Evolutionary conservation across 2,888 invertebrate genomes (phyloP), one percentile per base, ranked within the genome.

Genomic region (Crematogaster levior): DNA sequence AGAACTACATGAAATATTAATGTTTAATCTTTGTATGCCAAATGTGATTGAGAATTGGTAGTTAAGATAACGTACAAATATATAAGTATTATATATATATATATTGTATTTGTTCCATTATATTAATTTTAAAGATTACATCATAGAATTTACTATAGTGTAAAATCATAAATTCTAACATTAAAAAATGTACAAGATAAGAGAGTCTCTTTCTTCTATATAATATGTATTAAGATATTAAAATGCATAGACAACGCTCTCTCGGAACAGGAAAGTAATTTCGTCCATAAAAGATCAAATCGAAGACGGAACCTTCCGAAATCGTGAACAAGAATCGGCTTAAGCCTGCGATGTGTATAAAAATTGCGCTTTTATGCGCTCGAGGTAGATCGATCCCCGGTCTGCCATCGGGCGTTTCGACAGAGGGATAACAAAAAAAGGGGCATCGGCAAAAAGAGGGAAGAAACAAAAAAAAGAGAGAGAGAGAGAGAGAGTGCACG

Each of bases 321-420:
- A 72, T 77, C 72, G 72, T n/a, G 40, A 56, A 70, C 43, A 56
- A 56, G 77, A 79, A 79, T 72, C 77, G 77, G 72, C 77, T 79
- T 79, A 79, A 72, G 73, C 56, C 73, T 79, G 24, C 34, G 77
- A 43, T 34, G 43, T 30, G 43, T 56, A 68, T 30, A 89, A 83
- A 82, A 90, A 90, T 87, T 83, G 90, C 85, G 85, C 86, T 80
- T 89, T 88, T 89, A 89, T 89, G 88, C 90, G 86, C 77, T 82
- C 84, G 85, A 88, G 85, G 87, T 86, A 85, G 84, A 89, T 89
- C 90, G 86, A 86, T 88, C 79, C 81, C 81, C 83, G 82, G 63
- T 73, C 48, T 66, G 75, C 80, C 83, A 85, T 84, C 86, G 89
- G 58, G 75, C 83, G 75, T 63, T 85, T 86, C 87, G 84, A 66